phyloP scores from a whole-genome alignment of 2,888 invertebrate genomes.

The Dioctria linearis region DNA sequence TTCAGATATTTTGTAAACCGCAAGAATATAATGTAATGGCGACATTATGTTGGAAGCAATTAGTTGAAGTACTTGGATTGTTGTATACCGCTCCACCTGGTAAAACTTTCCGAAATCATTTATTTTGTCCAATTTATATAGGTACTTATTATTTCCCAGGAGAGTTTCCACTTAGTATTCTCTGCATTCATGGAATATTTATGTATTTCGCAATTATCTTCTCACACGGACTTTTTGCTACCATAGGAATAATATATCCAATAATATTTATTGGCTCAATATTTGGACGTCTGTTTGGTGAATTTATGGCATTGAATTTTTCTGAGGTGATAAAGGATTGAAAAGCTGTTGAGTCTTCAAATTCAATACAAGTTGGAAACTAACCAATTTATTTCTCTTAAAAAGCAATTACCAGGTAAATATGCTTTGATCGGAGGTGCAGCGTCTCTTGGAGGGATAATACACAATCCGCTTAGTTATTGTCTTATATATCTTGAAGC shows the following conservation, averaged over 20 bases:
- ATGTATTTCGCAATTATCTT: background rate
- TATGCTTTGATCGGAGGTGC: conserved; percentile 98
- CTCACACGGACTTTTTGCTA: background rate
- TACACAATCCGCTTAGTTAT: conserved; percentile 97
- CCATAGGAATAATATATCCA: background rate
- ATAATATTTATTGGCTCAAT: background rate
- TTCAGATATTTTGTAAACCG: conserved; percentile 89
- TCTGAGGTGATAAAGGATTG: no score
- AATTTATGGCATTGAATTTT: conserved; percentile 70
- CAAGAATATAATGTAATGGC: conserved; percentile 95
- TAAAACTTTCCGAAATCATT: conserved; percentile 61
- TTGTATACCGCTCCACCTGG: conserved; percentile 94
- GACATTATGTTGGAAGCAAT: conserved; percentile 97
- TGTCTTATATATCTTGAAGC: conserved; percentile 98
- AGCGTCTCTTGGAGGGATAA: conserved; percentile 95
- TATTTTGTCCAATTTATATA: no score
- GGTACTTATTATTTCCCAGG: background rate
- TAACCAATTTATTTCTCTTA: no score
- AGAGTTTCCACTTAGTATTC: background rate
- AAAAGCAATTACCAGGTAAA: conserved; percentile 81
- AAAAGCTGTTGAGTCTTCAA: no score
- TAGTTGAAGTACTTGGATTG: conserved; percentile 93
- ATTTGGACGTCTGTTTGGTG: conserved; percentile 66
- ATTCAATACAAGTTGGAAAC: no score
- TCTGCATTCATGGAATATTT: background rate